Evolutionary conservation across 1,140 invertebrate species (phyloP).

Genomic region (Musca vetustissima): DNA sequence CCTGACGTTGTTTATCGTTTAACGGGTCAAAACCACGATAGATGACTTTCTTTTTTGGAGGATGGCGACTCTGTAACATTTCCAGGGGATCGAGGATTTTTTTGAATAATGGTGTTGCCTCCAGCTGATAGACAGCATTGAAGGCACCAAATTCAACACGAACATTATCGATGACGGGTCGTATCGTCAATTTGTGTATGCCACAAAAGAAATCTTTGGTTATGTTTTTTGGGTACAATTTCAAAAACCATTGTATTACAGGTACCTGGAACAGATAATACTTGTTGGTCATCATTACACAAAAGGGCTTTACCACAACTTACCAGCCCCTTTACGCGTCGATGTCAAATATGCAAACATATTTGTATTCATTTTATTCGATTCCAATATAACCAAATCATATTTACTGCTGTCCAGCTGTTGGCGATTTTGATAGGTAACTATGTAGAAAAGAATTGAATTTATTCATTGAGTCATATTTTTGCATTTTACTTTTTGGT

Average conservation of each 20-base stretch:
- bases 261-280: background rate
- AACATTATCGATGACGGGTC: constrained; percentile 42
- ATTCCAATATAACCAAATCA: constrained; percentile 37
- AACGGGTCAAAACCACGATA: constrained; percentile 15
- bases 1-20: constrained; percentile 60
- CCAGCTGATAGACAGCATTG: constrained; percentile 57
- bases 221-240: constrained; percentile 26
- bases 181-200: constrained; percentile 4
- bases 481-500: no score
- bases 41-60: background rate
- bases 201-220: constrained; percentile 27
- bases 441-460: no score
- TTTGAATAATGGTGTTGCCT: constrained; percentile 51
- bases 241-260: constrained; percentile 22
- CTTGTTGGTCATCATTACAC: background rate
- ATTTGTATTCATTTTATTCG: constrained; percentile 3
- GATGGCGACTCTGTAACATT: constrained; percentile 27
- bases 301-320: background rate
- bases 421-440: constrained; percentile 1
- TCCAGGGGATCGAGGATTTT: constrained; percentile 44
- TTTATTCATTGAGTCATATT: no score
- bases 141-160: constrained; percentile 53
- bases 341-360: constrained; percentile 36
- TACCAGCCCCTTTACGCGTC: constrained; percentile 30
- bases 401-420: constrained; percentile 17